phyloP scores from a whole-genome alignment of 2,113 vertebrate genomes.

The Prolemur simus region DNA sequence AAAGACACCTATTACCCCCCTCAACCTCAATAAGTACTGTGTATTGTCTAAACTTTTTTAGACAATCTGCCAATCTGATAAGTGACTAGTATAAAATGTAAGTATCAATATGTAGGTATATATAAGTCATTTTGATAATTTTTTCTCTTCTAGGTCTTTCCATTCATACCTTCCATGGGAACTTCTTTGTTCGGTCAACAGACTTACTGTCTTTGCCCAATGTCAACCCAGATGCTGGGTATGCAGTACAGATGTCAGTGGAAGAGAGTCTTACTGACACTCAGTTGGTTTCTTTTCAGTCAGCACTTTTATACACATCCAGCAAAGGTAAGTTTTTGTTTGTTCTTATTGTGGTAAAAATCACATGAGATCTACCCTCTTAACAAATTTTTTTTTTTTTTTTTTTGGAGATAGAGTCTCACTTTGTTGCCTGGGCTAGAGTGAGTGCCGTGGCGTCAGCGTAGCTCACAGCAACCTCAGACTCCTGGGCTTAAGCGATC shows the following conservation, averaged over 20 bases:
- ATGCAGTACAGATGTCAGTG: constrained; percentile 98
- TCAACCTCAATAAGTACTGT: background rate
- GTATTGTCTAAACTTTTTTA: constrained; percentile 12
- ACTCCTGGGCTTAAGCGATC: too few relatives aligned
- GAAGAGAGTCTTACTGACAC: constrained; percentile 95
- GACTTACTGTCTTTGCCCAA: constrained; percentile 96
- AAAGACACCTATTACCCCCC: background rate
- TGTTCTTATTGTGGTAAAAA: background rate
- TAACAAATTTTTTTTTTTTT: constrained; percentile 14
- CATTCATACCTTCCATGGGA: constrained; percentile 99
- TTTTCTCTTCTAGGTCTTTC: constrained; percentile 90
- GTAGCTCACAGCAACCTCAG: too few relatives aligned
- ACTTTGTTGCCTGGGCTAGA: too few relatives aligned
- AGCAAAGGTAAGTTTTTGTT: constrained; percentile 91
- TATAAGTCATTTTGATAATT: background rate
- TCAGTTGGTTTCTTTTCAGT: constrained; percentile 96
- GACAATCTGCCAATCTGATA: background rate
- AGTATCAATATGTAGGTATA: background rate
- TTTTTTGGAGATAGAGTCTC: too few relatives aligned
- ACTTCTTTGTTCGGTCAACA: constrained; percentile 98
- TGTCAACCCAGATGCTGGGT: constrained; percentile 96
- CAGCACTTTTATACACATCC: constrained; percentile 96
- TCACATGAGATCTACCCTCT: background rate
- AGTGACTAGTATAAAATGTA: background rate
- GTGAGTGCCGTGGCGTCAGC: too few relatives aligned